Conservation (phyloP, 2,113 vertebrate genomes). For the Phaetusa simplex region DNA sequence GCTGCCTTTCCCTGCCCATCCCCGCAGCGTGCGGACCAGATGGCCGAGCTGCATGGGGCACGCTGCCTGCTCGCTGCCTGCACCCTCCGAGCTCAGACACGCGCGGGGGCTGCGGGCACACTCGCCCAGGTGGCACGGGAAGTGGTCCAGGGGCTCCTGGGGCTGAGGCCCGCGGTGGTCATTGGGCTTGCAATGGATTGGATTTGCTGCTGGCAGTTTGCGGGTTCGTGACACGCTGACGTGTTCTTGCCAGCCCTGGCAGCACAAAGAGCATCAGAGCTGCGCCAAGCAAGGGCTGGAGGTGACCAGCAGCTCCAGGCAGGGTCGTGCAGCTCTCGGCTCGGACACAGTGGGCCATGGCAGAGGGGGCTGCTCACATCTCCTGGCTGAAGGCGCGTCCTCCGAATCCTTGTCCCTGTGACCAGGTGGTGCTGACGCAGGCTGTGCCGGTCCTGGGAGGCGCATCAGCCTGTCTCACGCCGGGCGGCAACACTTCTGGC, state of each 20-base stretch:
- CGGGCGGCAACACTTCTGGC: fast-evolving
- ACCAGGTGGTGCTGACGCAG: fast-evolving
- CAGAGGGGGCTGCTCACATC: background rate
- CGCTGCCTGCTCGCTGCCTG: background rate
- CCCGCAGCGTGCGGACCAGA: background rate
- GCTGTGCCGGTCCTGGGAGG: background rate
- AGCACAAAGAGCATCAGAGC: background rate
- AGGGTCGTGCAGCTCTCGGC: background rate
- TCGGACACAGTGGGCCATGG: no score
- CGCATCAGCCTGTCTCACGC: background rate
- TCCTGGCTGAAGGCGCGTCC: fast-evolving
- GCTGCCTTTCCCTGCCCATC: background rate
- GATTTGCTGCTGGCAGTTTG: background rate
- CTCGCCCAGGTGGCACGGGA: fast-evolving
- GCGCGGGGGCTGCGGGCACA: fast-evolving
- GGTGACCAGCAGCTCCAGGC: background rate
- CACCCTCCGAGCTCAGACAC: fast-evolving
- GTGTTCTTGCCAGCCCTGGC: background rate
- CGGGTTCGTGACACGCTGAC: fast-evolving
- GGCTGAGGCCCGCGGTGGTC: background rate
- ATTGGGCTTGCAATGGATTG: background rate
- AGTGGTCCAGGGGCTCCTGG: background rate
- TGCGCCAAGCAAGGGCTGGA: background rate
- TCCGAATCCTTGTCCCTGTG: fast-evolving
- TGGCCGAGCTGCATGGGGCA: background rate